phyloP scores from a whole-genome alignment of 2,888 invertebrate genomes.

The Lathronympha strigana region DNA sequence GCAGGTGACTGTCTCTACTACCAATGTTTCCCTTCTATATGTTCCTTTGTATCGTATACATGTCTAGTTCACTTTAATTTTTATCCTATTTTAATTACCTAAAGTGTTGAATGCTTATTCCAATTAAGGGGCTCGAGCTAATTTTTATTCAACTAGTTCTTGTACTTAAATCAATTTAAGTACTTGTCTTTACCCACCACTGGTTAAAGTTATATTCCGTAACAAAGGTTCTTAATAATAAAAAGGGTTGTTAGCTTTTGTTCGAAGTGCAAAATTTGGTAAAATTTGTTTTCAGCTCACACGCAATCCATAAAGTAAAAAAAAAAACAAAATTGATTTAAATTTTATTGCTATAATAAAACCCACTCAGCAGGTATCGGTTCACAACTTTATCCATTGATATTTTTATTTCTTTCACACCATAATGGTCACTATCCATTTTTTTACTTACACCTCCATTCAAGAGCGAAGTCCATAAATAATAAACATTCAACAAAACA shows the following conservation, averaged over 20 bases:
- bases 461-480: slow-evolving; percentile 68
- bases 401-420: slow-evolving; percentile 44
- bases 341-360: slow-evolving; percentile 34
- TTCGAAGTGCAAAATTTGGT: slow-evolving; percentile 3
- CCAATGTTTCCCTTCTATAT: too few species aligned
- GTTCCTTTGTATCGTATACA: too few species aligned
- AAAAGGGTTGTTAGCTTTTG: too few species aligned
- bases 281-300: slow-evolving; percentile 22
- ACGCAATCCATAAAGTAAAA: slow-evolving; percentile 12
- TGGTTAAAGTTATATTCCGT: neutral
- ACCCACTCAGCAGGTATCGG: slow-evolving; percentile 35
- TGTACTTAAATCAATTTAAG: too few species aligned
- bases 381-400: slow-evolving; percentile 51
- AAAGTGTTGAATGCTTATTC: too few species aligned
- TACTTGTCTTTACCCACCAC: too few species aligned
- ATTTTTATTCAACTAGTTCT: too few species aligned
- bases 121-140: too few species aligned
- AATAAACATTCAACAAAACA: slow-evolving; percentile 76
- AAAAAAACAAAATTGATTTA: slow-evolving; percentile 37
- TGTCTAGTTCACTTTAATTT: too few species aligned
- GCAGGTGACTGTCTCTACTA: too few species aligned
- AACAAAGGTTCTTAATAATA: too few species aligned
- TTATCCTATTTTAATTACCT: too few species aligned
- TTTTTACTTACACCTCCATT: slow-evolving; percentile 46
- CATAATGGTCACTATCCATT: slow-evolving; percentile 49